A percentile compares a stretch with the other conserved stretches of the same genome.
Evolutionary conservation across 2,888 invertebrate species (phyloP).

Genomic region (Pantelozetes paolii): DNA sequence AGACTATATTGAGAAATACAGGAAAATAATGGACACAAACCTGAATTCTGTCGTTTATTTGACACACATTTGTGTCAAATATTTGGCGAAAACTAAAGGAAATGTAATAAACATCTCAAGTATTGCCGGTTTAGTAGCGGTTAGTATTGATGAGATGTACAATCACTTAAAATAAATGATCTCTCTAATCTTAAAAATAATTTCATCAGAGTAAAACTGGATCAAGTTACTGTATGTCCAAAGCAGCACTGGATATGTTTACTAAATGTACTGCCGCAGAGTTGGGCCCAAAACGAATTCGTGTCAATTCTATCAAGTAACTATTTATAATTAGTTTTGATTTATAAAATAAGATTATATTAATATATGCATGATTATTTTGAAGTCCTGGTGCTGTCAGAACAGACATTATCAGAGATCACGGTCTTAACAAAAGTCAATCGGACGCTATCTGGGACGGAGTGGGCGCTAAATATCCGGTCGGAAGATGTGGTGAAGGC

Average conservation of each 20-base stretch:
- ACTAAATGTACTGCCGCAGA: not conserved
- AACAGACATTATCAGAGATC: not conserved
- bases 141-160: too few species aligned
- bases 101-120: too few species aligned
- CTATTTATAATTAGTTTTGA: not conserved
- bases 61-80: too few species aligned
- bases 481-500: not conserved
- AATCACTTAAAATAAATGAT: too few species aligned
- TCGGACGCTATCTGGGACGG: not conserved
- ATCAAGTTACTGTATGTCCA: not conserved
- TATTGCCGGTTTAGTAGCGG: too few species aligned
- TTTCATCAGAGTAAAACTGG: not conserved
- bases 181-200: too few species aligned
- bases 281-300: not conserved
- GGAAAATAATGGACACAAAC: too few species aligned
- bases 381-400: not conserved
- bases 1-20: too few species aligned
- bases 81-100: too few species aligned
- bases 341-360: not conserved
- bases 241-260: not conserved
- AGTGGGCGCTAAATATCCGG: not conserved
- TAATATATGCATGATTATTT: too few species aligned
- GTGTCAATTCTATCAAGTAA: not conserved
- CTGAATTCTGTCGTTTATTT: too few species aligned
- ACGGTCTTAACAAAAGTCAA: not conserved